phyloP scores from a whole-genome alignment of 2,797 vertebrate genomes.

The Cheirogaleus major region DNA sequence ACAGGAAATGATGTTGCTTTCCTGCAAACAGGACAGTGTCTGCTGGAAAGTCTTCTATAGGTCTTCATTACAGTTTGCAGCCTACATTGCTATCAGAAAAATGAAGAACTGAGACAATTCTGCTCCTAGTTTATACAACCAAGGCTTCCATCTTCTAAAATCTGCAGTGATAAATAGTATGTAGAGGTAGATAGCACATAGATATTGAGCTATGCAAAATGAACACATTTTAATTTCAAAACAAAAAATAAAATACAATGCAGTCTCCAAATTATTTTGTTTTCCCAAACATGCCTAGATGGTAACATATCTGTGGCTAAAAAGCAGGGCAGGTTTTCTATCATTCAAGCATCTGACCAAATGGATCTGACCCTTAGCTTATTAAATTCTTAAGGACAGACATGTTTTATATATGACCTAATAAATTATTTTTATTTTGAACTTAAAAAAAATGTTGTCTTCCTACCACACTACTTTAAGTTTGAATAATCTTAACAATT shows the following conservation, averaged over 20 bases:
- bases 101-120: background rate
- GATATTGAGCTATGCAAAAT: background rate
- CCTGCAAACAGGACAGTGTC: no score
- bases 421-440: conserved; percentile 2
- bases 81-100: background rate
- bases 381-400: background rate
- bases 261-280: background rate
- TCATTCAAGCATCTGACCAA: background rate
- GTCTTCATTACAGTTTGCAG: background rate
- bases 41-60: background rate
- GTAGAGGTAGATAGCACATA: rapidly evolving
- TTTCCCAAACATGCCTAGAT: background rate
- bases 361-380: background rate
- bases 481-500: background rate
- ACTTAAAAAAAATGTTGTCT: background rate
- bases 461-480: background rate
- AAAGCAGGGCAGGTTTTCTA: background rate
- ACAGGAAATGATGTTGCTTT: background rate
- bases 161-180: background rate
- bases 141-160: background rate
- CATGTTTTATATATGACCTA: background rate
- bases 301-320: background rate
- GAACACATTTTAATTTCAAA: background rate
- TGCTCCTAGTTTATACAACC: background rate
- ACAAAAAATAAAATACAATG: background rate